A percentile compares a stretch with the other conserved stretches of the same genome.
Evolutionary conservation across 2,113 vertebrate genomes (phyloP).

Genomic region (Hylia prasina): DNA sequence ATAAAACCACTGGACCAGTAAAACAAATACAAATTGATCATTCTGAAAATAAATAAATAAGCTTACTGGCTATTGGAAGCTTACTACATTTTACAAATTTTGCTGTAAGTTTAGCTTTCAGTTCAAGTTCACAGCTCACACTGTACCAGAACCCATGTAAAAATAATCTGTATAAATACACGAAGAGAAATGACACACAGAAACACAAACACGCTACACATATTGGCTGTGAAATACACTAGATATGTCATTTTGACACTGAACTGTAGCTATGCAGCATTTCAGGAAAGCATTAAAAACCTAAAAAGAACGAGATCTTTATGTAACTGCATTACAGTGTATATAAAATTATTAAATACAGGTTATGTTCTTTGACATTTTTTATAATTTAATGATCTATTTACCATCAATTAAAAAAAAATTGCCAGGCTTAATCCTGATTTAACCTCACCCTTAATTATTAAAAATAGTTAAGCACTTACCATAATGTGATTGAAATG

Average conservation of each 20-base stretch:
- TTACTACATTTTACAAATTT: neutral
- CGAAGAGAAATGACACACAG: neutral
- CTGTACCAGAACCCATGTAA: neutral
- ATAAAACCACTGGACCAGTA: neutral
- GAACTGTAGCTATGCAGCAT: neutral
- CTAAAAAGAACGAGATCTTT: neutral
- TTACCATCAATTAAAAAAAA: slow-evolving; percentile 50
- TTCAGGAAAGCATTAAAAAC: slow-evolving; percentile 5
- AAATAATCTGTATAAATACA: neutral
- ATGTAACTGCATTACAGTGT: neutral
- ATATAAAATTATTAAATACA: slow-evolving; percentile 7
- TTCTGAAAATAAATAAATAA: slow-evolving; percentile 30
- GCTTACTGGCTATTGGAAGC: neutral
- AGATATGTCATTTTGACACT: neutral
- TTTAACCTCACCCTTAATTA: slow-evolving; percentile 69
- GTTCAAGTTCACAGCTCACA: neutral
- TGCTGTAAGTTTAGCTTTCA: neutral
- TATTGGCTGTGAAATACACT: neutral
- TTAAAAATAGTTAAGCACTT: slow-evolving; percentile 78
- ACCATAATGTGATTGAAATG: slow-evolving; percentile 99
- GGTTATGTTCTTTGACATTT: slow-evolving; percentile 20
- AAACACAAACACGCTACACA: neutral
- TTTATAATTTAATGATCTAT: slow-evolving; percentile 27
- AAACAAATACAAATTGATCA: slow-evolving; percentile 23
- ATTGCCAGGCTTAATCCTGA: slow-evolving; percentile 64